Conservation (phyloP, 2,797 vertebrate species). For the Tragelaphus oryx region DNA sequence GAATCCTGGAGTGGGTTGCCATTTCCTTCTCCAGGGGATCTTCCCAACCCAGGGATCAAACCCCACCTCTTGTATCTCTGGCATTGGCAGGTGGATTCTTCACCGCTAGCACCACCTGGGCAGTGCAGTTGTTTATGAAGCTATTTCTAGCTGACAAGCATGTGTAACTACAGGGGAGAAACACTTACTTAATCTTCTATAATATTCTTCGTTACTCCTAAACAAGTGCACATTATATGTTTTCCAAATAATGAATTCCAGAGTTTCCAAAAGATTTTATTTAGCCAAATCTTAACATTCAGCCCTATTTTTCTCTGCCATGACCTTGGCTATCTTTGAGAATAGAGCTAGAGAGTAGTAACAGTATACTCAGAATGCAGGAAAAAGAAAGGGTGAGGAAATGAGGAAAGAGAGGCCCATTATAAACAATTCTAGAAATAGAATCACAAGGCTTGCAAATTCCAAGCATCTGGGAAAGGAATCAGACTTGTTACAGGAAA, state of each 20-base stretch:
- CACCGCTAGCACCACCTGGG: background rate
- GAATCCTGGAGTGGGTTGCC: background rate
- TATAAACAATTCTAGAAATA: conserved; percentile 73
- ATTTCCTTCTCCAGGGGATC: background rate
- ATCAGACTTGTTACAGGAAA: conserved; percentile 55
- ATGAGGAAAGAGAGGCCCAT: conserved; percentile 61
- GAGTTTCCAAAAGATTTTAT: background rate
- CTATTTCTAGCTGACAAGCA: background rate
- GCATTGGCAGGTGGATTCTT: background rate
- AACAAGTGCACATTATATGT: background rate
- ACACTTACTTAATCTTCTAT: background rate
- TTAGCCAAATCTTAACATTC: background rate
- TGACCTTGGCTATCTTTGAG: background rate
- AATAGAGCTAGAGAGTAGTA: conserved; percentile 9
- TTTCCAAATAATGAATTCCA: background rate
- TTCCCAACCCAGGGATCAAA: background rate
- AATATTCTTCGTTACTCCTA: background rate
- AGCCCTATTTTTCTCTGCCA: background rate
- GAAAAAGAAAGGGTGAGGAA: conserved; percentile 27
- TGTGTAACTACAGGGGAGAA: background rate
- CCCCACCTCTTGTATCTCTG: background rate
- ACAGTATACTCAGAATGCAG: conserved; percentile 49
- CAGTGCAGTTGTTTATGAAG: background rate
- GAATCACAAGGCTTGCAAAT: conserved; percentile 77
- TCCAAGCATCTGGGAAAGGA: conserved; percentile 56